A percentile compares a stretch with the other conserved stretches of the same genome.
Conservation (phyloP, 2,888 invertebrate species). For the Cheilosia grossa region DNA sequence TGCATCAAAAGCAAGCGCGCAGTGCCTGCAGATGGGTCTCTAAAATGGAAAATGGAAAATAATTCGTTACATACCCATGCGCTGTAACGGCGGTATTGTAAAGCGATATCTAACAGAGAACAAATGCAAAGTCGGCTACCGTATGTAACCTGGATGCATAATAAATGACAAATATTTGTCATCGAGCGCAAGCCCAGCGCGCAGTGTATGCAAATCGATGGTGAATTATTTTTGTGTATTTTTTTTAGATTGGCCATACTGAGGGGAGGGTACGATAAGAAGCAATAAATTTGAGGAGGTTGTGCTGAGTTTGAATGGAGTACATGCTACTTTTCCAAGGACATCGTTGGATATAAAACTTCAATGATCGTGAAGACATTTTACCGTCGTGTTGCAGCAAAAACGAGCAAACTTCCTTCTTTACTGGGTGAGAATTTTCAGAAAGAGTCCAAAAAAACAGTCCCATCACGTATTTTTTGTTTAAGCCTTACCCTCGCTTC, state of each 20-base stretch:
- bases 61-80: not conserved
- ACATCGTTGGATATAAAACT: not conserved
- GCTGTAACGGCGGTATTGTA: constrained; percentile 1
- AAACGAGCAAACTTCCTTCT: too few species aligned
- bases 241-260: too few species aligned
- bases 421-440: too few species aligned
- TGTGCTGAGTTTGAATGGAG: not conserved
- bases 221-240: constrained; percentile 2
- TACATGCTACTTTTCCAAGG: not conserved
- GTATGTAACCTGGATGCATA: constrained; percentile 16
- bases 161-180: constrained; percentile 41
- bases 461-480: too few species aligned
- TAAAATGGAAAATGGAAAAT: not conserved
- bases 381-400: too few species aligned
- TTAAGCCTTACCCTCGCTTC: too few species aligned
- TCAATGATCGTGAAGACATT: too few species aligned
- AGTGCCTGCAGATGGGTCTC: not conserved
- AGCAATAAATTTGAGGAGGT: constrained; percentile 6
- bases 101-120: constrained; percentile 9
- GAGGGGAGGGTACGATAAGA: not conserved
- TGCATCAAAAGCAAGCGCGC: constrained; percentile 68
- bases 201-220: constrained; percentile 14
- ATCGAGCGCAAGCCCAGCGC: not conserved
- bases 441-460: too few species aligned
- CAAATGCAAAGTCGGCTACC: constrained; percentile 7